Evolutionary conservation across 2,113 vertebrate genomes (phyloP).

Genomic region (Axis porcinus): DNA sequence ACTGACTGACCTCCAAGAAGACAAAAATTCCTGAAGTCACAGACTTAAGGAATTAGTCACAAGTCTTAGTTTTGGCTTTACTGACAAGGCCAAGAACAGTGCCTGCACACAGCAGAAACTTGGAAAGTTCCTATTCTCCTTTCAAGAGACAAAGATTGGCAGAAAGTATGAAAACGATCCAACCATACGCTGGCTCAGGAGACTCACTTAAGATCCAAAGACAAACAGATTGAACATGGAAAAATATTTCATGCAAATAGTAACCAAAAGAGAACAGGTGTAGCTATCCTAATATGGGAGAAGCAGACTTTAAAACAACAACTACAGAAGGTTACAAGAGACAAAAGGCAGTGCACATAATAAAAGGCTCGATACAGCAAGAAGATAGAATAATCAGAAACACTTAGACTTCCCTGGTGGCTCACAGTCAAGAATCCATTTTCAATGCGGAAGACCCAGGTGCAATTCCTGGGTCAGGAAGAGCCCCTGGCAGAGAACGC

Average conservation of each 20-base stretch:
- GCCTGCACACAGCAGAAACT: background rate
- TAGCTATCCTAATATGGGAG: background rate
- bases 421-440: background rate
- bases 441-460: background rate
- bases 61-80: background rate
- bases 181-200: background rate
- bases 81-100: background rate
- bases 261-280: background rate
- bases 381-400: background rate
- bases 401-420: background rate
- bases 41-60: background rate
- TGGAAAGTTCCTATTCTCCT: background rate
- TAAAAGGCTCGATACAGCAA: background rate
- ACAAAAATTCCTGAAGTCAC: background rate
- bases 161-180: background rate
- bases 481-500: background rate
- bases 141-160: background rate
- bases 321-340: background rate
- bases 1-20: background rate
- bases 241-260: background rate
- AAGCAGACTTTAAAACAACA: background rate
- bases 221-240: background rate
- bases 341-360: background rate
- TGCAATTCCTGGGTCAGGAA: background rate
- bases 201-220: background rate